These are phyloP conservation scores for Phylloscopus whistleri DNA, from an alignment of 2,113 vertebrate genomes.

Conservation along the genomic window DNA sequence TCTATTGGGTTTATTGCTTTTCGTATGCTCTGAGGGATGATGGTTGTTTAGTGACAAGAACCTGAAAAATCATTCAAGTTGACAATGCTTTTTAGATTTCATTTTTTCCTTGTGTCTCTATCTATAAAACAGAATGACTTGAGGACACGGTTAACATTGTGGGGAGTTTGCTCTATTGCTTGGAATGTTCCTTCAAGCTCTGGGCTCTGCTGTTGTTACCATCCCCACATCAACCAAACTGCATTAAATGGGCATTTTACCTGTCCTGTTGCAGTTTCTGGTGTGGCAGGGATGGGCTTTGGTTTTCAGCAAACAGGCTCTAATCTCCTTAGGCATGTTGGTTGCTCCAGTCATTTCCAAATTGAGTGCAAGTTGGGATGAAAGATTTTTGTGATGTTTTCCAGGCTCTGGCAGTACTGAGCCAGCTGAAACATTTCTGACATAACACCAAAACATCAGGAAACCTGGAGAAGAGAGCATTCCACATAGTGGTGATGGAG, in stretches of 20 bases:
- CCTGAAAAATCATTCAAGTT: conserved; percentile 55
- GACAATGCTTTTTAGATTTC: conserved; percentile 51
- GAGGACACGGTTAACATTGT: not conserved
- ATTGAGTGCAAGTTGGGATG: not conserved
- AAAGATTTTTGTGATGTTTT: not conserved
- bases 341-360: not conserved
- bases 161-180: not conserved
- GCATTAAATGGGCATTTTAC: too few species aligned
- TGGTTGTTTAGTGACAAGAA: conserved; percentile 60
- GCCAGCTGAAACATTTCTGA: not conserved
- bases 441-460: not conserved
- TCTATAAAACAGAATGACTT: conserved; percentile 11
- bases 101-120: conserved; percentile 25
- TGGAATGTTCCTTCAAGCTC: not conserved
- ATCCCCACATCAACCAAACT: not conserved
- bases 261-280: not conserved
- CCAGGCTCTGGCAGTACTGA: not conserved
- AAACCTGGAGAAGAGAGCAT: not conserved
- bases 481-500: not conserved
- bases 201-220: not conserved
- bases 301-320: not conserved
- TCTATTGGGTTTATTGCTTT: conserved; percentile 60
- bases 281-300: not conserved
- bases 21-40: conserved; percentile 52
- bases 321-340: accelerated